phyloP scores from a whole-genome alignment of 2,113 vertebrate genomes.

The Thomomys bottae region DNA sequence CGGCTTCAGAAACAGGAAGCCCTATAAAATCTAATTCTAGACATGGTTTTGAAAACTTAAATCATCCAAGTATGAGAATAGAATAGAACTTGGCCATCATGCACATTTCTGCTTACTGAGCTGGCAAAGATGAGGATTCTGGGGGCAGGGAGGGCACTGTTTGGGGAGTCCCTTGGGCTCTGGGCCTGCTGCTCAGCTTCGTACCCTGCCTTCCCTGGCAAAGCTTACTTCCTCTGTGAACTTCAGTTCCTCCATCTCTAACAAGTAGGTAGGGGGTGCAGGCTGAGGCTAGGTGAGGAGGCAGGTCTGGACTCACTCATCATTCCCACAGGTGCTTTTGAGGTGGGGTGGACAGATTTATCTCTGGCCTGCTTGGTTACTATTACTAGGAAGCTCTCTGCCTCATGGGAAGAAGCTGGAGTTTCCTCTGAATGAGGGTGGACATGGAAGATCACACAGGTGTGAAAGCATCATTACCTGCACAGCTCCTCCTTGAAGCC shows the following conservation, averaged over 20 bases:
- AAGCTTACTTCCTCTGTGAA: too few relatives aligned
- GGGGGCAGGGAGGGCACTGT: background rate
- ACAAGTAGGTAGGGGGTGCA: background rate
- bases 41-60: background rate
- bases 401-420: too few relatives aligned
- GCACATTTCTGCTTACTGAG: background rate
- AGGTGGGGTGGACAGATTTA: background rate
- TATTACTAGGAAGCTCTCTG: background rate
- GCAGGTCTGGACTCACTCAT: background rate
- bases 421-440: background rate
- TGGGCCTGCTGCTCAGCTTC: background rate
- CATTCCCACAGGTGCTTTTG: background rate
- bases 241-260: background rate
- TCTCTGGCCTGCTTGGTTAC: background rate
- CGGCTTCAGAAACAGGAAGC: background rate
- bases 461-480: rapidly evolving
- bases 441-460: rapidly evolving
- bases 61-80: background rate
- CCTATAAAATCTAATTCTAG: background rate
- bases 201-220: too few relatives aligned
- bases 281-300: background rate
- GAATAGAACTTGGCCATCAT: background rate
- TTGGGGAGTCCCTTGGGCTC: background rate
- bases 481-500: background rate
- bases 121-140: background rate